phyloP scores from a whole-genome alignment of 2,113 vertebrate genomes.

The Oophaga pumilio region DNA sequence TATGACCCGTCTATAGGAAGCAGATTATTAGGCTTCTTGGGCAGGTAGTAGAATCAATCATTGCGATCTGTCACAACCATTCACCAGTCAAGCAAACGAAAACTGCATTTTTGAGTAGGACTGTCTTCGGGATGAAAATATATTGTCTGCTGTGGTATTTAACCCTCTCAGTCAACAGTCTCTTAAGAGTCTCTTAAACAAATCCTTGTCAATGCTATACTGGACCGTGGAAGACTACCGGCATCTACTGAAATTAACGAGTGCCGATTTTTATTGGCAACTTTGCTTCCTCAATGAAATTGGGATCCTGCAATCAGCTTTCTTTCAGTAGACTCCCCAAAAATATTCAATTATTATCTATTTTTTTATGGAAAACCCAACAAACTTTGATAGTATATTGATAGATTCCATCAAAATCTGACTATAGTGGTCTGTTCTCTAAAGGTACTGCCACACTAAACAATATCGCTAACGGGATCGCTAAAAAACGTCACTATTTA shows the following conservation, averaged over 20 bases:
- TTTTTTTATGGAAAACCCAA: too few relatives aligned
- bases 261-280: neutral
- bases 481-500: too few relatives aligned
- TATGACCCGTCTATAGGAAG: conserved; percentile 37
- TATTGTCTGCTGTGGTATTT: conserved; percentile 9
- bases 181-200: neutral
- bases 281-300: too few relatives aligned
- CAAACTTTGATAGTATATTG: too few relatives aligned
- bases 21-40: conserved; percentile 42
- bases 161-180: neutral
- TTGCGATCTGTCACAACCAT: conserved; percentile 40
- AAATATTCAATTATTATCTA: too few relatives aligned
- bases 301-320: too few relatives aligned
- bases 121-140: conserved; percentile 3
- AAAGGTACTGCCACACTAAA: too few relatives aligned
- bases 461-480: too few relatives aligned
- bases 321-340: too few relatives aligned
- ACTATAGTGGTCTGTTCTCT: too few relatives aligned
- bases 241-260: neutral
- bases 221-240: neutral
- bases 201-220: neutral
- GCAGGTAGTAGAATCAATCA: conserved; percentile 46
- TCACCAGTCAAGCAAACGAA: conserved; percentile 44
- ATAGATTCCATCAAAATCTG: too few relatives aligned
- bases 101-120: conserved; percentile 23